Evolutionary conservation across 2,113 vertebrate genomes (phyloP).

Genomic region (Struthio camelus): DNA sequence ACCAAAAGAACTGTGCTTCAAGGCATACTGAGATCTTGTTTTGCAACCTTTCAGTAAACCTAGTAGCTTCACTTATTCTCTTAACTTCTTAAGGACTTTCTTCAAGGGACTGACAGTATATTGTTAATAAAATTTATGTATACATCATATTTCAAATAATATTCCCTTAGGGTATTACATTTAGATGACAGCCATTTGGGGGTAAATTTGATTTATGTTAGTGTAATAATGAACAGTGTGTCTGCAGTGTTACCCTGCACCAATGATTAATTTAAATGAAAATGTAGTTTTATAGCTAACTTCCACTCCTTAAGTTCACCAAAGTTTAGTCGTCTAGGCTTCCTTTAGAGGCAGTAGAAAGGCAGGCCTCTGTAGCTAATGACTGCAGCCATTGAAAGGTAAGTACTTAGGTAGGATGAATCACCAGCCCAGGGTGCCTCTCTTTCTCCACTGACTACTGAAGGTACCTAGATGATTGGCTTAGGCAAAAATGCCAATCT

Average conservation of each 20-base stretch:
- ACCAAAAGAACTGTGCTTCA: neutral
- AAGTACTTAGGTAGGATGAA: neutral
- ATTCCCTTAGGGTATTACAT: neutral
- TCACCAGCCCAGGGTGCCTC: neutral
- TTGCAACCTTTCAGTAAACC: neutral
- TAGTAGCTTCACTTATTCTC: neutral
- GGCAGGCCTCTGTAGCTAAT: neutral
- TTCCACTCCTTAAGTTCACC: neutral
- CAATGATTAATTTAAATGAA: neutral
- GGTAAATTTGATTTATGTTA: neutral
- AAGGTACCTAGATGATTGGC: neutral
- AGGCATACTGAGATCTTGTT: neutral
- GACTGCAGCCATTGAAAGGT: neutral
- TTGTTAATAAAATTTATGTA: neutral
- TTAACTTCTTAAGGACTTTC: neutral
- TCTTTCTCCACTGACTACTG: neutral
- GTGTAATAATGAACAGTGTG: neutral
- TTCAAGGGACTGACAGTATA: neutral
- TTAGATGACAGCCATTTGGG: neutral
- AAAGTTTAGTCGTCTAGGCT: neutral
- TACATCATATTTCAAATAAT: neutral
- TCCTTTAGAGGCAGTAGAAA: neutral
- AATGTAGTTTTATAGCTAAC: neutral
- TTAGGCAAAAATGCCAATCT: neutral
- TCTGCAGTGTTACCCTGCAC: neutral